These are phyloP conservation scores for Ia io DNA, from an alignment of 2,113 vertebrate species.

Conservation along the genomic window DNA sequence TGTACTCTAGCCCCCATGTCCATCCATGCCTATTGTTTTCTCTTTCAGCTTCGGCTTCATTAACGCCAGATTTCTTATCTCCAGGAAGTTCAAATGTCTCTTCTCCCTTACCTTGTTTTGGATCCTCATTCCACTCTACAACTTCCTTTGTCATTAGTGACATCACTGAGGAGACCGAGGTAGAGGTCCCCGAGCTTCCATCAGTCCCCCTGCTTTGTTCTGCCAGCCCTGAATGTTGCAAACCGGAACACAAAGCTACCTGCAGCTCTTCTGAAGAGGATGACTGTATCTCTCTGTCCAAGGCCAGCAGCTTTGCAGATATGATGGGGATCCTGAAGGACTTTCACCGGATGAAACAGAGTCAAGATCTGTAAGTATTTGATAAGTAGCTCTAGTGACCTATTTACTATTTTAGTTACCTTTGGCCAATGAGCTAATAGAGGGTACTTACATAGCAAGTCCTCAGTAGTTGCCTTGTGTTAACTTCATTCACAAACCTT, in stretches of 20 bases:
- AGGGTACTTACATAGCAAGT: neutral
- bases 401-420: neutral
- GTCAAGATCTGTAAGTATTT: slow-evolving; percentile 92
- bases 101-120: slow-evolving; percentile 95
- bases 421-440: neutral
- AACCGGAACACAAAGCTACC: slow-evolving; percentile 81
- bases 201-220: slow-evolving; percentile 91
- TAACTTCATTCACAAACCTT: neutral
- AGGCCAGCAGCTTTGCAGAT: slow-evolving; percentile 98
- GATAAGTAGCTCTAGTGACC: neutral
- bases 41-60: slow-evolving; percentile 89
- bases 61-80: slow-evolving; percentile 94
- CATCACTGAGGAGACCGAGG: slow-evolving; percentile 93
- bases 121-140: slow-evolving; percentile 91
- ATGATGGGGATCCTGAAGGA: slow-evolving; percentile 99
- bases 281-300: slow-evolving; percentile 94
- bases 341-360: slow-evolving; percentile 98
- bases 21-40: slow-evolving; percentile 50
- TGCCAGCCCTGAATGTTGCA: slow-evolving; percentile 89
- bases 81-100: slow-evolving; percentile 94
- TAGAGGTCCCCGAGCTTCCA: slow-evolving; percentile 91
- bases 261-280: slow-evolving; percentile 94
- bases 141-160: slow-evolving; percentile 99
- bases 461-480: neutral
- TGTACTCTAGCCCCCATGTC: neutral